A percentile compares a stretch with the other conserved stretches of the same genome.
Evolutionary conservation across 2,797 vertebrate species (phyloP).

Genomic region (Pelochelys cantorii): DNA sequence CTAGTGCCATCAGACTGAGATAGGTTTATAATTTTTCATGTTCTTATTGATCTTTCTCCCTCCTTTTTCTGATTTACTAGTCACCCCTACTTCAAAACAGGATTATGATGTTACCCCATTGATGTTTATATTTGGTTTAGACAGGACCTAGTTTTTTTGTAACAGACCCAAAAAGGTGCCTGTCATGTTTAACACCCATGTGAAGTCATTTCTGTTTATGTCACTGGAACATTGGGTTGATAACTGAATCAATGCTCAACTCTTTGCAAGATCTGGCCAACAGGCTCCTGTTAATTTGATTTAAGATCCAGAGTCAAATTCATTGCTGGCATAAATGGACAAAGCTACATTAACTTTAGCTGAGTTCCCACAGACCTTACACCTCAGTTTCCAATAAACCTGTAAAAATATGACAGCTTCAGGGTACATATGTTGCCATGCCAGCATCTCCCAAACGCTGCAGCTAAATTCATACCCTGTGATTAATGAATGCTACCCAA

Average conservation of each 20-base stretch:
- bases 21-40: constrained; percentile 59
- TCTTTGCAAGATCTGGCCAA: background rate
- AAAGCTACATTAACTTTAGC: background rate
- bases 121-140: constrained; percentile 32
- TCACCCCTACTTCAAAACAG: constrained; percentile 31
- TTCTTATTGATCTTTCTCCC: constrained; percentile 45
- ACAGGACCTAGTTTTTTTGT: constrained; percentile 11
- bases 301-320: fast-evolving
- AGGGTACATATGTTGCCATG: background rate
- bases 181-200: background rate
- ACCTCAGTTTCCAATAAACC: background rate
- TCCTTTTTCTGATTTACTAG: constrained; percentile 51
- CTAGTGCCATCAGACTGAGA: constrained; percentile 59
- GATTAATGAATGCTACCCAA: background rate
- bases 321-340: background rate
- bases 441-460: background rate
- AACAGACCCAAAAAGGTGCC: constrained; percentile 26
- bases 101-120: constrained; percentile 29
- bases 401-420: fast-evolving
- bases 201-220: background rate
- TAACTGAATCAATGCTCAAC: background rate
- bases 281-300: background rate
- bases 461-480: background rate
- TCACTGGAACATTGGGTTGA: background rate
- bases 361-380: background rate